A percentile compares a stretch with the other conserved stretches of the same genome.
Conservation (phyloP, 2,113 vertebrate species). For the Hippoglossus stenolepis region DNA sequence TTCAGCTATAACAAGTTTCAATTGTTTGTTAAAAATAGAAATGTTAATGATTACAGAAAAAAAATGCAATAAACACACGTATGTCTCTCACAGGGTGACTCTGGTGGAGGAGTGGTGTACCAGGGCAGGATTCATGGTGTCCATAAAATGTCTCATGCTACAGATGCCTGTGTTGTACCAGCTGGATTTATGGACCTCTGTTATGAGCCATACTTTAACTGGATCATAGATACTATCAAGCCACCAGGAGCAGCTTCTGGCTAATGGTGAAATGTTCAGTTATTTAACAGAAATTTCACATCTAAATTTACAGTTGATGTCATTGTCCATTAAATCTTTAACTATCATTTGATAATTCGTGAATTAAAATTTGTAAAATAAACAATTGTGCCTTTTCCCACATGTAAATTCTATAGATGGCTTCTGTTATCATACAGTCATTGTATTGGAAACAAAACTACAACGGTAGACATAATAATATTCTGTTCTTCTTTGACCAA, state of each 20-base stretch:
- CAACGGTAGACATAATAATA: too few species aligned
- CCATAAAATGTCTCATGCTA: accelerated
- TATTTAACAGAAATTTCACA: neutral
- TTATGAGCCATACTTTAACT: neutral
- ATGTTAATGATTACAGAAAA: neutral
- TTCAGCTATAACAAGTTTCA: neutral
- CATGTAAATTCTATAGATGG: too few species aligned
- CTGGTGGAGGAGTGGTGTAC: conserved; percentile 29
- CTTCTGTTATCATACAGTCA: too few species aligned
- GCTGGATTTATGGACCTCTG: conserved; percentile 35
- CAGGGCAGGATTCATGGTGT: neutral
- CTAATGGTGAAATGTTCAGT: neutral
- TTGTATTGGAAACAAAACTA: too few species aligned
- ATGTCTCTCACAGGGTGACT: conserved; percentile 27
- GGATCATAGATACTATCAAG: neutral
- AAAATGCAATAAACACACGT: neutral
- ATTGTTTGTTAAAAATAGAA: too few species aligned
- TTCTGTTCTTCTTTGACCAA: too few species aligned
- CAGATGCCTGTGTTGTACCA: too few species aligned
- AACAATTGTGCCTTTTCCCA: too few species aligned
- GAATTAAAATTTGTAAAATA: too few species aligned
- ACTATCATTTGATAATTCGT: too few species aligned
- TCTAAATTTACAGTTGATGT: neutral
- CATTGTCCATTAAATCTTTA: neutral
- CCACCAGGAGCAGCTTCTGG: neutral